Evolutionary conservation across 37 sponge, comb jelly and placozoan genomes (phyloP), one percentile per base, ranked within the genome.

Genomic region (Oopsacas minuta): DNA sequence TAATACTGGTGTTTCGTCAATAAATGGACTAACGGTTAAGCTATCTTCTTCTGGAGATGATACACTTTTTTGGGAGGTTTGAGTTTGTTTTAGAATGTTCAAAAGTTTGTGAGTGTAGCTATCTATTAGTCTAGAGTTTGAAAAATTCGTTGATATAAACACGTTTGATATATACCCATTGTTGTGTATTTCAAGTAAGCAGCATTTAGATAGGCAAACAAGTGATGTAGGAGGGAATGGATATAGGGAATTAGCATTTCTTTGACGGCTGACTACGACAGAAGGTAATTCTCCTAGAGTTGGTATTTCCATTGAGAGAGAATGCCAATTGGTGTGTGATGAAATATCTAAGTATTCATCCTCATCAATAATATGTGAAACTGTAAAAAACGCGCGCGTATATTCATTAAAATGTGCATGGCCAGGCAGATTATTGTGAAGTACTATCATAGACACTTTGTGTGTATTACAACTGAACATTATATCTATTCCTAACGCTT

Each of bases 401-500:
- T 61, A 61, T n/a, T 61, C 75, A 34, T n/a, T n/a, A 61, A 61
- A 61, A n/a, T 61, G 75, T 3, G 75, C 75, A 34, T 61, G 75
- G 22, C 75, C 75, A 25, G 75, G 75, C 32, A 61, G 20, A 34
- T 61, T 61, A n/a, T 61, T 61, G 28, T 61, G 75, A 7, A 61
- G 22, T 5, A 61, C 75, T 3, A 61, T 61, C 75, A 61, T 61
- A 7, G 30, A 10, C 1, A 61, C 75, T 61, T n/a, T 10, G 30
- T 61, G 75, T n/a, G 75, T 61, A 34, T 25, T 61, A 61, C 75
- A 61, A 12, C 22, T 61, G 30, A 10, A 61, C 75, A 61, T 61
- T 61, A 61, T 20, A n/a, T 61, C 75, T n/a, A 61, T 7, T 61
- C 75, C 75, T 61, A 61, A 3, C 5, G 20, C 30, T n/a, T n/a